These are phyloP conservation scores for Paedocypris micromegethes DNA, from an alignment of 2,797 vertebrate species.

Conservation along the genomic window DNA sequence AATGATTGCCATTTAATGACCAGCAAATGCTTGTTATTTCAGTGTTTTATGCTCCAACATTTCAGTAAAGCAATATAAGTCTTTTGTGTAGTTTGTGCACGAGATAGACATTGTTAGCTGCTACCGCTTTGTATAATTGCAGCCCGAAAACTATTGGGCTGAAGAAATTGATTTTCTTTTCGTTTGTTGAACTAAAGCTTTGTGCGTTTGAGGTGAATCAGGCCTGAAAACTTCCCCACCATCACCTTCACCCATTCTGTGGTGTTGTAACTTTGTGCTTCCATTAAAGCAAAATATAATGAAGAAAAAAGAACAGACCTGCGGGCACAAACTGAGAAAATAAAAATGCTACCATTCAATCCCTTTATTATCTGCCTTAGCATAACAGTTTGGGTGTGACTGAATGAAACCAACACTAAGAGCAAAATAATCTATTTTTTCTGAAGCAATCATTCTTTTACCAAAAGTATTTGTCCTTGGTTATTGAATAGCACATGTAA, in stretches of 20 bases:
- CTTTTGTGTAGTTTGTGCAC: constrained; percentile 38
- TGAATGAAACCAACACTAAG: constrained; percentile 30
- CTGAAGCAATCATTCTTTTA: constrained; percentile 22
- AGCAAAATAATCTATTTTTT: constrained; percentile 43
- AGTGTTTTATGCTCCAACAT: constrained; percentile 6
- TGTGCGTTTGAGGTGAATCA: constrained; percentile 59
- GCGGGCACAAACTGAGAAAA: constrained; percentile 51
- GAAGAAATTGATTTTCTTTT: constrained; percentile 59
- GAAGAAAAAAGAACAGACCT: constrained; percentile 34
- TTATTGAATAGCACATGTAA: constrained; percentile 39
- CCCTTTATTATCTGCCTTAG: constrained; percentile 56
- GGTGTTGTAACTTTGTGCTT: constrained; percentile 57
- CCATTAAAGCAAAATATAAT: constrained; percentile 59
- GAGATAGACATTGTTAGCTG: constrained; percentile 51
- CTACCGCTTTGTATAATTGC: constrained; percentile 60
- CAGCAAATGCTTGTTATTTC: constrained; percentile 25
- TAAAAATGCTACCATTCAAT: constrained; percentile 60
- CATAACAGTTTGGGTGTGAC: constrained; percentile 28
- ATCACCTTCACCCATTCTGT: constrained; percentile 56
- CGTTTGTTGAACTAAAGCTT: constrained; percentile 27
- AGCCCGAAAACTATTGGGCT: constrained; percentile 58
- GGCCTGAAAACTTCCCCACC: constrained; percentile 3
- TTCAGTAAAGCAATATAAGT: constrained; percentile 26
- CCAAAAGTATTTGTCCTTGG: constrained; percentile 40
- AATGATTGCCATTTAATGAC: constrained; percentile 23